Percentiles rank a stretch among this genome's conserved stretches.
These are phyloP conservation scores for Battus philenor DNA, from an alignment of 1,140 invertebrate species.

Conservation along the genomic window DNA sequence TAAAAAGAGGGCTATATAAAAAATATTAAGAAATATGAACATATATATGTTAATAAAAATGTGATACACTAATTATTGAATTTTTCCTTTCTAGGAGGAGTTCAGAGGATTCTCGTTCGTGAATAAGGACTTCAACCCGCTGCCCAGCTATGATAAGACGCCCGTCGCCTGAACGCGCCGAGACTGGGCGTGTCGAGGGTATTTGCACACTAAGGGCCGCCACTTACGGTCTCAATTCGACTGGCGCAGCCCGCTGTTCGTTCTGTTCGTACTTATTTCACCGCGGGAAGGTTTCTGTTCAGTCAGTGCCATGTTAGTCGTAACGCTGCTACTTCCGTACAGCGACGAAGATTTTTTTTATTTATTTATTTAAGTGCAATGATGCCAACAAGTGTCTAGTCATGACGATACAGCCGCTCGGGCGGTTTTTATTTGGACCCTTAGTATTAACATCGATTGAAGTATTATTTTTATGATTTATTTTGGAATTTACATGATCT, in stretches of 20 bases:
- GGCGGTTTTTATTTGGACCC: conserved; percentile 14
- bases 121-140: conserved; percentile 93
- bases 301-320: conserved; percentile 8
- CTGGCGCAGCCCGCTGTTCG: background rate
- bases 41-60: too few relatives aligned
- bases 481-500: background rate
- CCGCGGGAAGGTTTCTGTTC: too few relatives aligned
- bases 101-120: conserved; percentile 98
- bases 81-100: conserved; percentile 85
- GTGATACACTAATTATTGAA: too few relatives aligned
- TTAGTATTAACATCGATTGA: conserved; percentile 20
- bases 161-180: conserved; percentile 38
- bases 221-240: background rate
- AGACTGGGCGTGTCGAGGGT: conserved; percentile 6
- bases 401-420: conserved; percentile 5
- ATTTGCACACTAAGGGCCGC: background rate
- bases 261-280: background rate
- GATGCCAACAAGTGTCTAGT: conserved; percentile 14
- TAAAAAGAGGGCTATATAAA: too few relatives aligned
- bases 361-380: conserved; percentile 9
- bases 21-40: too few relatives aligned
- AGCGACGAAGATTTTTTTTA: conserved; percentile 7
- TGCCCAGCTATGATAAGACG: conserved; percentile 62
- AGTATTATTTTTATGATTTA: conserved; percentile 23
- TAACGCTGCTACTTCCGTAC: background rate